Evolutionary conservation across 2,888 invertebrate genomes (phyloP).

Genomic region (Eurois occulta): DNA sequence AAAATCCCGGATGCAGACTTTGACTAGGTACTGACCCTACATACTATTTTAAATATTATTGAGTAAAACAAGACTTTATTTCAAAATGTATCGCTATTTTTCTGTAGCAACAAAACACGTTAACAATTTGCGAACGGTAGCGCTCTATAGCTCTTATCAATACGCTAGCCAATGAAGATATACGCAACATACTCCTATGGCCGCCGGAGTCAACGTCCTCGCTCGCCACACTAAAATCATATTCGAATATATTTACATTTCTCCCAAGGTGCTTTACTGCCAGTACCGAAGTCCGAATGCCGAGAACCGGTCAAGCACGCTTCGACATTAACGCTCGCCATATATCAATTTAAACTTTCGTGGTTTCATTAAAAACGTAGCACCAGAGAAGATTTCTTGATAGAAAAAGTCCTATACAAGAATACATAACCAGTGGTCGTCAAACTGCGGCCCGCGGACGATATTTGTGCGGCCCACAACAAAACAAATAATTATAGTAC

Average conservation of each 20-base stretch:
- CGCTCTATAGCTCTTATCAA: conserved; percentile 49
- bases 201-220: conserved; percentile 80
- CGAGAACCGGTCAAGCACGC: conserved; percentile 69
- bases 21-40: neutral
- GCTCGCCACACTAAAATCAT: conserved; percentile 79
- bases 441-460: no score
- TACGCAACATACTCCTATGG: conserved; percentile 61
- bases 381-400: neutral
- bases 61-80: no score
- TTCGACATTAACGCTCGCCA: conserved; percentile 55
- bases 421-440: no score
- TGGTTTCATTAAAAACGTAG: conserved; percentile 45
- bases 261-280: conserved; percentile 76
- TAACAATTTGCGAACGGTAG: neutral
- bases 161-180: conserved; percentile 69
- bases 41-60: neutral
- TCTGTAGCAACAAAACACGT: neutral
- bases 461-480: no score
- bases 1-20: neutral
- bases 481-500: no score
- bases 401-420: neutral
- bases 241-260: conserved; percentile 83
- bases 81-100: neutral
- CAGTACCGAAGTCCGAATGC: conserved; percentile 65
- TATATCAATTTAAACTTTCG: conserved; percentile 54